Conservation (phyloP, 2,888 invertebrate species). For the Amblyjoppa proteus region DNA sequence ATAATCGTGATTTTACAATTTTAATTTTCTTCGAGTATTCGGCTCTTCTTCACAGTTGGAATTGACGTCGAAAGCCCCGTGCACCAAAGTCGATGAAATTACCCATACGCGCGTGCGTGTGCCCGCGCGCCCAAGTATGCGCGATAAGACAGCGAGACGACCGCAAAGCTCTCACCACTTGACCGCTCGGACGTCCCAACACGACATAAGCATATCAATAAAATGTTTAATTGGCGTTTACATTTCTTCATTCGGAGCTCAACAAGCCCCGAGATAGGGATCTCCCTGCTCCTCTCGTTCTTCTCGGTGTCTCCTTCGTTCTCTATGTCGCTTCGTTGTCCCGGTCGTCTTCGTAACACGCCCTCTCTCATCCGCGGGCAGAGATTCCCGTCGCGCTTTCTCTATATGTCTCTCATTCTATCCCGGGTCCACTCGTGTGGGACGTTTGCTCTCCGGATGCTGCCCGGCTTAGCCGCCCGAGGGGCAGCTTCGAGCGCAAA, state of each 20-base stretch:
- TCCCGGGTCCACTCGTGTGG: constrained; percentile 39
- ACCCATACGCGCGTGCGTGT: constrained; percentile 6
- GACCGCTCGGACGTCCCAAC: constrained; percentile 74
- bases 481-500: constrained; percentile 49
- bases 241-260: constrained; percentile 81
- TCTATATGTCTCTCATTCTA: constrained; percentile 40
- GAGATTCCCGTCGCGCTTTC: constrained; percentile 56
- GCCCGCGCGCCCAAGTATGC: neutral
- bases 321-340: constrained; percentile 43
- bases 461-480: constrained; percentile 38
- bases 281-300: constrained; percentile 68
- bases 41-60: neutral
- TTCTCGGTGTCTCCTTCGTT: constrained; percentile 41
- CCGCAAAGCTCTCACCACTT: constrained; percentile 49
- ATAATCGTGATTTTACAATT: too few relatives aligned
- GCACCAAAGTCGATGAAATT: neutral
- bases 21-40: too few relatives aligned
- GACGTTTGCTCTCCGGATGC: constrained; percentile 43
- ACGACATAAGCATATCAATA: constrained; percentile 83
- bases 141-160: constrained; percentile 34
- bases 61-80: constrained; percentile 19
- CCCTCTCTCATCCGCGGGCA: constrained; percentile 53
- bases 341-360: constrained; percentile 48
- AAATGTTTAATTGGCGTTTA: constrained; percentile 84
- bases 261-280: constrained; percentile 75